Evolutionary conservation across 2,797 vertebrate species (phyloP).

Genomic region (Pelobates cultripes): DNA sequence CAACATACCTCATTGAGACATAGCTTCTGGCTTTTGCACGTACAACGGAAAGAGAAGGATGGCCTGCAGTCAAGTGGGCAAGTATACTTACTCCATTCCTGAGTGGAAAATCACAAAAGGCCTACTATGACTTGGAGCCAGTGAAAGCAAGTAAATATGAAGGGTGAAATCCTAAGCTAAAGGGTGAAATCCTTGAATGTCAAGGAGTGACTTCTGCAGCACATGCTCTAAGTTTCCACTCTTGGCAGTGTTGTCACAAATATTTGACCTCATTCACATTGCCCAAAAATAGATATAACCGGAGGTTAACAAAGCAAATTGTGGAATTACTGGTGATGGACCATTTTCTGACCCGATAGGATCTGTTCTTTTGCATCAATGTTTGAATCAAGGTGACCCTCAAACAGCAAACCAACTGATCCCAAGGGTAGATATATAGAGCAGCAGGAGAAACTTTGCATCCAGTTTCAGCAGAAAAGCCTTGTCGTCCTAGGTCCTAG

Average conservation of each 20-base stretch:
- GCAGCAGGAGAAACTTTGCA: background rate
- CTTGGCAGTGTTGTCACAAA: background rate
- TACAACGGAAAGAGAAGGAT: conserved; percentile 4
- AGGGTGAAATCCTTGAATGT: too few species aligned
- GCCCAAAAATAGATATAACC: background rate
- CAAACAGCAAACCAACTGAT: background rate
- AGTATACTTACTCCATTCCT: background rate
- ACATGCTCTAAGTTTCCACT: background rate
- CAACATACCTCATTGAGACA: background rate
- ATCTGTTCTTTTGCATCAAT: background rate
- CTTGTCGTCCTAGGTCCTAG: background rate
- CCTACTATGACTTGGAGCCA: background rate
- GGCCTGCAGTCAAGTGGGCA: background rate
- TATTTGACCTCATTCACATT: background rate
- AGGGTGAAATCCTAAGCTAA: too few species aligned
- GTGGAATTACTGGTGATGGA: background rate
- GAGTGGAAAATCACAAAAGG: too few species aligned
- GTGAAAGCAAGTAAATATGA: background rate
- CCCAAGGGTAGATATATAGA: background rate
- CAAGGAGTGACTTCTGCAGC: too few species aligned
- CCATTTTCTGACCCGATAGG: background rate
- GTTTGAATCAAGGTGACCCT: background rate
- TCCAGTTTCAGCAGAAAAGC: background rate
- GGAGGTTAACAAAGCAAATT: background rate
- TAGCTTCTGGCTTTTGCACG: background rate